Conservation (phyloP, 1,140 invertebrate species). For the Argopecten irradians region DNA sequence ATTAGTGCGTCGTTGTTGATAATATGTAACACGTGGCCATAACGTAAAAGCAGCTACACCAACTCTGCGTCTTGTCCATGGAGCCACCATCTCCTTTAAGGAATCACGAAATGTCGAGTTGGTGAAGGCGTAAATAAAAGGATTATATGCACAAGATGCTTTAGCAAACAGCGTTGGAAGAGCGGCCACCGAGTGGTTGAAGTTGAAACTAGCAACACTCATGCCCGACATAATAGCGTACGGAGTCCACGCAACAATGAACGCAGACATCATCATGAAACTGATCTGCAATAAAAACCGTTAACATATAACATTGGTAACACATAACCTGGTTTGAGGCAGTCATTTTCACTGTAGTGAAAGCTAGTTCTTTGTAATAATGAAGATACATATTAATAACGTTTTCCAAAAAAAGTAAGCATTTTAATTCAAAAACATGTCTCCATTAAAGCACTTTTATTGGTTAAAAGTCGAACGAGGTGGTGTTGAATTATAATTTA, state of each 20-base stretch:
- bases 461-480: too few relatives aligned
- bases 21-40: background rate
- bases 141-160: conserved; percentile 41
- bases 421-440: too few relatives aligned
- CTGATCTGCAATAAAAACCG: conserved; percentile 11
- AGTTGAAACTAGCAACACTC: background rate
- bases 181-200: background rate
- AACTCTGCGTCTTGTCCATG: background rate
- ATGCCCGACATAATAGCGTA: conserved; percentile 29
- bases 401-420: too few relatives aligned
- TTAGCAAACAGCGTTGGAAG: conserved; percentile 41
- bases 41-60: background rate
- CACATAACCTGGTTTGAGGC: background rate
- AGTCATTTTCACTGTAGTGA: background rate
- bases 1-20: background rate
- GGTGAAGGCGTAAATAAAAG: conserved; percentile 36
- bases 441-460: too few relatives aligned
- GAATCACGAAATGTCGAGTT: conserved; percentile 26
- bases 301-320: background rate
- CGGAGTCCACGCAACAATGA: conserved; percentile 29
- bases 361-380: too few relatives aligned
- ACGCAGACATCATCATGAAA: conserved; percentile 30
- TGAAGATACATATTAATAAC: too few relatives aligned
- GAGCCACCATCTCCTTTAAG: background rate
- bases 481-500: too few relatives aligned